Evolutionary conservation across 2,797 vertebrate genomes (phyloP).

Genomic region (Microcaecilia unicolor): DNA sequence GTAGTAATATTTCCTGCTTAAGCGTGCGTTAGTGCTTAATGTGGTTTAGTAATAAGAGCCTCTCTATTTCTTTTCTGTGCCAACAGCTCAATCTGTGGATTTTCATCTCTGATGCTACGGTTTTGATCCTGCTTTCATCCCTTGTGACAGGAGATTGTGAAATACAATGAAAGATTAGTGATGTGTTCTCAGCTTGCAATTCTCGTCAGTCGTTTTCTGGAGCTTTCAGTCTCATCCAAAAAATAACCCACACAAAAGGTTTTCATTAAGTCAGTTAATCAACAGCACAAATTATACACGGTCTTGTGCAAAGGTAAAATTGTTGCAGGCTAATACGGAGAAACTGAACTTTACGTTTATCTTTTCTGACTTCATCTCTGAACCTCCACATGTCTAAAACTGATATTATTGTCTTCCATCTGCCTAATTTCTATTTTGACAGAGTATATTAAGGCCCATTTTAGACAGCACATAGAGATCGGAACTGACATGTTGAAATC

Average conservation of each 20-base stretch:
- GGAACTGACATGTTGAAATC: too few relatives aligned
- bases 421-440: too few relatives aligned
- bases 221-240: slow-evolving; percentile 24
- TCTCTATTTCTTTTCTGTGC: slow-evolving; percentile 12
- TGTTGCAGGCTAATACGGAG: neutral
- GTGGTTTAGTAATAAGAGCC: too few relatives aligned
- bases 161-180: slow-evolving; percentile 16
- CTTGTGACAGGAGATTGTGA: slow-evolving; percentile 3
- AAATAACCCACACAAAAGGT: slow-evolving; percentile 20
- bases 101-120: neutral
- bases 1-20: too few relatives aligned
- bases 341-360: neutral
- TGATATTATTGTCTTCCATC: too few relatives aligned
- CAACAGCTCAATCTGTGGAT: slow-evolving; percentile 13
- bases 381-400: too few relatives aligned
- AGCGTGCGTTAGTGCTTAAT: too few relatives aligned
- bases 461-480: too few relatives aligned
- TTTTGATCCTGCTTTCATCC: slow-evolving; percentile 3
- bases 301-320: slow-evolving; percentile 21
- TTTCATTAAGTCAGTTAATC: slow-evolving; percentile 32
- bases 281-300: slow-evolving; percentile 27
- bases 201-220: slow-evolving; percentile 7
- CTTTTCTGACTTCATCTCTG: slow-evolving; percentile 8
- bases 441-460: too few relatives aligned
- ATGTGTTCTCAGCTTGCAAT: slow-evolving; percentile 17